These are phyloP conservation scores for Saccostrea cuccullata DNA, from an alignment of 1,140 invertebrate species.

Conservation along the genomic window DNA sequence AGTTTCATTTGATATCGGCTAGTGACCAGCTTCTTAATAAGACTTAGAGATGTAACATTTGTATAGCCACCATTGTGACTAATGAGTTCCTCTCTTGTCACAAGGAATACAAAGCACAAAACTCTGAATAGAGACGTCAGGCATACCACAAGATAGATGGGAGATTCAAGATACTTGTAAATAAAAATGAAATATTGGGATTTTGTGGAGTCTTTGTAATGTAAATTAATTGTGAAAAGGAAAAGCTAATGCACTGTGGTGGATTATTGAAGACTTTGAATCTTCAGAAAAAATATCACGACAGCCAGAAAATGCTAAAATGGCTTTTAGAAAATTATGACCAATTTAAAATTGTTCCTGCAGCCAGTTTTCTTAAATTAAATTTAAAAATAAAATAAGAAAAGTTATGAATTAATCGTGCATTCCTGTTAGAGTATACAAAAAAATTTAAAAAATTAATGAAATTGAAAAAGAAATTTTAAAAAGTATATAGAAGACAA, in stretches of 20 bases:
- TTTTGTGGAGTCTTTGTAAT: neutral
- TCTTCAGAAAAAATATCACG: neutral
- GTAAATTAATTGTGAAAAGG: neutral
- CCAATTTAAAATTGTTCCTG: too few relatives aligned
- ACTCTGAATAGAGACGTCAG: neutral
- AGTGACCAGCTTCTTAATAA: neutral
- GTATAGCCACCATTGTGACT: neutral
- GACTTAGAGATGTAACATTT: neutral
- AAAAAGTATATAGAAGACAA: neutral
- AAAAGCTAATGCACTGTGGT: neutral
- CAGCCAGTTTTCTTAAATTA: too few relatives aligned
- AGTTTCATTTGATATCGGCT: neutral
- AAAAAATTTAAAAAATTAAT: neutral
- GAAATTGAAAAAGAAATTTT: neutral
- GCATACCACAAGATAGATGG: neutral
- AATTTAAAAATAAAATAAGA: too few relatives aligned
- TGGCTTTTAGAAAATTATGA: neutral
- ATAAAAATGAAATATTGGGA: neutral
- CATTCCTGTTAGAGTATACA: too few relatives aligned
- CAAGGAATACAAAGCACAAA: neutral
- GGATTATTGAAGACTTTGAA: neutral
- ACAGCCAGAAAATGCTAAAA: neutral
- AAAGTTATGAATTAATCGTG: too few relatives aligned
- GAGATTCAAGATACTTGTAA: neutral
- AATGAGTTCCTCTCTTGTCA: constrained; percentile 27